Base-by-base conservation (phyloP, 2,113 vertebrate genomes). In the Malurus alboscapulatus region DNA sequence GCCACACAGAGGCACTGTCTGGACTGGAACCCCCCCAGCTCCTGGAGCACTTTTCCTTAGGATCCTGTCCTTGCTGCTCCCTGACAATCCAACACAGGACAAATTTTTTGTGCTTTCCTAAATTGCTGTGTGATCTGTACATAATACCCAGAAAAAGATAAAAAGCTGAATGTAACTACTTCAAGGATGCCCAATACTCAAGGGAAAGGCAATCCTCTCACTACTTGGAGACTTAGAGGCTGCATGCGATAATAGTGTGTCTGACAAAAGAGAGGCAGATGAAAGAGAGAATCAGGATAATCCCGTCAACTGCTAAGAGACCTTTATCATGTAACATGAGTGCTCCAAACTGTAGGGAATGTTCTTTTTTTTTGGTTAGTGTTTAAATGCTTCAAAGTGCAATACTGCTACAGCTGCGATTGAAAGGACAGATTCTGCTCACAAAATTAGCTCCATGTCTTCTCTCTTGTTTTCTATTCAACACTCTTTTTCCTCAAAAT, bases 361-460 rank as follows among this genome's bases (percentile, higher is more conserved):
- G 45, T 91, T 87, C 91, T 96, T 89, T 93, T 84, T 79, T 92
- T 87, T 87, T 93, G 63, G 81, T 89, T 89, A 91, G 94, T 91
- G 38, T 93, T 95, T 91, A 93, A 95, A 94, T 32, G 50, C 66
- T 93, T 95, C 77, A 68, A 90, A 91, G 66, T 27, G 29, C 5
- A 19, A 30, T 40, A 76, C 42, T 62, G 74, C 38, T 45, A 50
- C 24, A 26, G 9, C 32, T 66, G 32, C 79, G 77, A 93, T 10
- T 93, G 69, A 76, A 90, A 87, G 71, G 88, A 93, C 66, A 92
- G 75, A 79, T 82, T 79, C 54, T 83, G 26, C 29, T 72, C 57
- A 68, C 42, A 76, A 84, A 72, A n/a, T 38, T 61, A 78, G 14
- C 29, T 92, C 48, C 69, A 58, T 21, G 15, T 92, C 87, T 93